Percentiles rank a stretch among this genome's conserved stretches.
phyloP scores from a whole-genome alignment of 2,888 invertebrate species.

The Morpho achilles region DNA sequence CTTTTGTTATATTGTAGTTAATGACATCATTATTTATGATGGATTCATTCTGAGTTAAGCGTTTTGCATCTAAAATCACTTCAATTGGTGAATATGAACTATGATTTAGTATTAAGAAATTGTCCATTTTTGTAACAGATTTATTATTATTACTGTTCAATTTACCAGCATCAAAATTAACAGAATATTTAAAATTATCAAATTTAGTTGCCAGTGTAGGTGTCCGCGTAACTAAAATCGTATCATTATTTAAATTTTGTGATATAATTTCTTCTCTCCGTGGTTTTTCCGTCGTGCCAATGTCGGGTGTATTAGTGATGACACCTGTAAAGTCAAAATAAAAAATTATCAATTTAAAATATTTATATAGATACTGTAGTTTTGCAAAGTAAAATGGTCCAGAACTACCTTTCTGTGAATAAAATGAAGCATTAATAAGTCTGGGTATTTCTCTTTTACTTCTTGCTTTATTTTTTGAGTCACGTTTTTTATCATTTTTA shows the following conservation, averaged over 20 bases:
- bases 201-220: background rate
- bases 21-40: too few species aligned
- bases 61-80: too few species aligned
- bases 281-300: background rate
- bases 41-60: too few species aligned
- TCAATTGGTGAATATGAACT: too few species aligned
- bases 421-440: background rate
- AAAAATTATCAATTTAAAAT: background rate
- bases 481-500: slow-evolving; percentile 1
- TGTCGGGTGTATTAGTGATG: background rate
- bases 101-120: background rate
- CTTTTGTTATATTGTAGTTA: too few species aligned
- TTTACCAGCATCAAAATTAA: slow-evolving; percentile 1
- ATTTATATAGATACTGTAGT: background rate
- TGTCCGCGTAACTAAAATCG: background rate
- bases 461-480: background rate
- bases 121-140: background rate
- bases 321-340: background rate
- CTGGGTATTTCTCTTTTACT: slow-evolving; percentile 3
- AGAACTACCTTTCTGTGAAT: background rate
- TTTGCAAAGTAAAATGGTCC: background rate
- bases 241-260: background rate
- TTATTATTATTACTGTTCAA: background rate
- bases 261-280: background rate
- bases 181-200: slow-evolving; percentile 14